Percentiles rank a stretch among this genome's conserved stretches.
phyloP scores from a whole-genome alignment of 2,113 vertebrate species.

The Dromas ardeola region DNA sequence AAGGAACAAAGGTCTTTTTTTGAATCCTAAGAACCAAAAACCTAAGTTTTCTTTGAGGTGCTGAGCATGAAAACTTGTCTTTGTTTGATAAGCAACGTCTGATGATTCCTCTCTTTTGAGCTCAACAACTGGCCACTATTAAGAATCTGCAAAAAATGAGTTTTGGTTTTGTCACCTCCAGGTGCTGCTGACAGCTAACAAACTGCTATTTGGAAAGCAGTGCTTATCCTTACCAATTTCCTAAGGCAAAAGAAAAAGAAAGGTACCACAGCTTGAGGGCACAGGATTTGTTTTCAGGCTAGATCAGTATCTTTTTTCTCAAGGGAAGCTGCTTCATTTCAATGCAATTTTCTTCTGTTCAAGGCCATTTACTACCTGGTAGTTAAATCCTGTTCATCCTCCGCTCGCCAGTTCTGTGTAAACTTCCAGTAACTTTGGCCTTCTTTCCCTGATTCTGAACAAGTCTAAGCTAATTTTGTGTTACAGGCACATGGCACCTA shows the following conservation, averaged over 20 bases:
- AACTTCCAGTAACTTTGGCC: background rate
- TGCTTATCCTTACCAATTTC: background rate
- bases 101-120: constrained; percentile 57
- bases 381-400: background rate
- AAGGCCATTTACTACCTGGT: background rate
- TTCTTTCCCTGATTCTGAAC: background rate
- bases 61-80: constrained; percentile 64
- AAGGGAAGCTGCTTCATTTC: background rate
- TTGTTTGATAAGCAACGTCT: constrained; percentile 72
- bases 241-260: background rate
- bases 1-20: constrained; percentile 63
- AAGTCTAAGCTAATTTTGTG: background rate
- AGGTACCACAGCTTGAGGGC: background rate
- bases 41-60: constrained; percentile 64
- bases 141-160: background rate
- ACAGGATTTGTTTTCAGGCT: background rate
- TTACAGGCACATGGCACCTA: background rate
- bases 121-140: constrained; percentile 24
- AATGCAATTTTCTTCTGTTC: background rate
- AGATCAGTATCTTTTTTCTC: background rate
- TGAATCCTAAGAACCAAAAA: constrained; percentile 56
- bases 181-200: constrained; percentile 57
- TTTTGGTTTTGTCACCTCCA: constrained; percentile 49
- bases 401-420: background rate
- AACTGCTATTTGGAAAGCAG: constrained; percentile 27